These are phyloP conservation scores for Sebastes oblongus DNA, from an alignment of 2,797 vertebrate genomes.

Conservation along the genomic window DNA sequence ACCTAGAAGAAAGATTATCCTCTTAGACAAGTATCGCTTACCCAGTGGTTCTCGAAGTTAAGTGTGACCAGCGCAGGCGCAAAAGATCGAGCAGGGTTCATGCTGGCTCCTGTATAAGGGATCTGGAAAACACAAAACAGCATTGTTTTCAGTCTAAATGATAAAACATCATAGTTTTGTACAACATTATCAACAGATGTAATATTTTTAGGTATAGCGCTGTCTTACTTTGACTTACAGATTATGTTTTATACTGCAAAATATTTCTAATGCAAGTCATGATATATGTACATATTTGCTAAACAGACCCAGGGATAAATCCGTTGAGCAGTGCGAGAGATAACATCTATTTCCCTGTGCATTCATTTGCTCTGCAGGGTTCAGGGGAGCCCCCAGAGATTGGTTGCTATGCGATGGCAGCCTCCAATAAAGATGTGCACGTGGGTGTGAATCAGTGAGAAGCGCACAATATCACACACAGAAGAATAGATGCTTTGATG, in stretches of 20 bases:
- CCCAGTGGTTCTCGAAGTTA: conserved; percentile 94
- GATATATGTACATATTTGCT: background rate
- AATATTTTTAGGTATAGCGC: background rate
- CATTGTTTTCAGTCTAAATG: background rate
- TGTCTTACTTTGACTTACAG: background rate
- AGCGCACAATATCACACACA: conserved; percentile 49
- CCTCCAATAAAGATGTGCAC: conserved; percentile 65
- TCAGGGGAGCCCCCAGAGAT: conserved; percentile 61
- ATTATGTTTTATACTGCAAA: background rate
- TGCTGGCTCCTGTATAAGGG: conserved; percentile 94
- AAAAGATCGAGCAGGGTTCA: conserved; percentile 97
- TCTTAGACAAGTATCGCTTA: conserved; percentile 73
- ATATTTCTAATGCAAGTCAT: background rate
- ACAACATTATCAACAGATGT: background rate
- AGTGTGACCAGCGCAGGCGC: conserved; percentile 93
- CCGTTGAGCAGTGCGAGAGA: conserved; percentile 15
- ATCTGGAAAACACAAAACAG: conserved; percentile 80
- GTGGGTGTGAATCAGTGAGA: conserved; percentile 67
- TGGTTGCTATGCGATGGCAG: conserved; percentile 75
- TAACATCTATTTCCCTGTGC: conserved; percentile 62
- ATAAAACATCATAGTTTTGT: background rate
- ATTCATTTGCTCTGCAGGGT: conserved; percentile 63
- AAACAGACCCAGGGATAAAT: conserved; percentile 21
- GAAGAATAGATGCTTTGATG: conserved; percentile 37
- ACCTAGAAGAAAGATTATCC: conserved; percentile 2